Evolutionary conservation across 2,113 vertebrate species (phyloP), one percentile per base, ranked within the genome.

Genomic region (Glaucidium brasilianum): DNA sequence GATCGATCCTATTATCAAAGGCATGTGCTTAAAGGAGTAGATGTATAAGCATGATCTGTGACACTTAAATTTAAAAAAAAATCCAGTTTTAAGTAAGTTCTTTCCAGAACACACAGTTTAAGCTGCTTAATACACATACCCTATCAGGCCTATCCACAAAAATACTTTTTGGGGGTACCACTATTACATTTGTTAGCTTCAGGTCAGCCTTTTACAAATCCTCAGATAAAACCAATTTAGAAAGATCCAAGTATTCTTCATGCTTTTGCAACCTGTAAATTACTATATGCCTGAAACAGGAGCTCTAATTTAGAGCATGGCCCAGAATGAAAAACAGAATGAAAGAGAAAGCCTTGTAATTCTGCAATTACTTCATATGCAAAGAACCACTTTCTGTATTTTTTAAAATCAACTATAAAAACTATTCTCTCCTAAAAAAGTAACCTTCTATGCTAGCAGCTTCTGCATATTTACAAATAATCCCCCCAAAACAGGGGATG

Each of bases 301-400:
- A 94, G 96, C 96, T 96, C 96, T 96, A 95, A 96, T 96, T 96
- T 96, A 96, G 96, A 96, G 94, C 81, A 88, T 6, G 49, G 71
- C 29, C 55, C 78, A 73, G 39, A 91, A 74, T 25, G 11, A 80
- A 91, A 90, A 47, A 50, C 75, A 95, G 83, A 92, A 91, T 34
- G 17, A 66, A 79, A 83, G 62, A 79, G 16, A 74, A 84, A 82
- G 10, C 11, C 27, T 85, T 60, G 25, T 34, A 93, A 69, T 88
- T 82, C 87, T 78, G 50, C 73, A 86, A 6, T 79, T 75, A 49
- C 11, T 87, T 91, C 35, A 14, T 30, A 81, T 50, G 49, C 4
- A 2, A 95, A 90, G 37, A 74, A 60, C 52, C 4, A 2, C 32
- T 92, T 47, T 50, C 62, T 37, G 25, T 26, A 8, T 43, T 72